Base-by-base conservation (phyloP, 2,888 invertebrate genomes). In the Volucella zonaria region DNA sequence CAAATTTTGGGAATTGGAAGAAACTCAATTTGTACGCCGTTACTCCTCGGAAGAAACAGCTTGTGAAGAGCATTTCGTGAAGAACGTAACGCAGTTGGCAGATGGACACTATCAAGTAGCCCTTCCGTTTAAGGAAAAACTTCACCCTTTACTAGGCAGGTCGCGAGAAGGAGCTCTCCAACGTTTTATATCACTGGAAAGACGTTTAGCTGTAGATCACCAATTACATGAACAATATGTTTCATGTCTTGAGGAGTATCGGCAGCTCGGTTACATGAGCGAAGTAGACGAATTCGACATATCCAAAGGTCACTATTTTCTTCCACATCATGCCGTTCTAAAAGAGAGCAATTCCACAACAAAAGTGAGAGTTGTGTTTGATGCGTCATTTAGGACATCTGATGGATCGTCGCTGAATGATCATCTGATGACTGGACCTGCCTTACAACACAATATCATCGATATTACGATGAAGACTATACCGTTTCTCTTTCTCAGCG, bases 141-240 rank as follows among this genome's bases (percentile, higher is more conserved):
- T 18, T 1, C 1, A 1, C 1, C 18, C 18, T 18, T 18, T 18
- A 18, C 18, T 18, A 18, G 18, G 18, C 18, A 18, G 18, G 18
- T 18, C 18, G 18, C 18, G 18, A 18, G 18, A 18, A 18, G 18
- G 18, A 18, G 18, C 18, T 18, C 18, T 18, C 18, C 18, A 18
- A 18, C 18, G 18, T 18, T 18, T 18, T 18, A 18, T 1, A 18
- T 18, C 18, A 18, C 1, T 18, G 18, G 18, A 18, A 18, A 18
- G 18, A 18, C 18, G 18, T 18, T 15, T 71, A 15, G 18, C 18
- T 1, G 18, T 1, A 45, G 61, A 31, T 49, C 12, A n/a, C n/a
- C 61, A 54, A 23, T 51, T 64, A 10, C 54, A 45, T n/a, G 18
- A 45, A n/a, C 59, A 76, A 64, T 76, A 76, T 52, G 9, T 43